Base-by-base conservation (phyloP, 2,797 vertebrate genomes). In the Trachops cirrhosus region DNA sequence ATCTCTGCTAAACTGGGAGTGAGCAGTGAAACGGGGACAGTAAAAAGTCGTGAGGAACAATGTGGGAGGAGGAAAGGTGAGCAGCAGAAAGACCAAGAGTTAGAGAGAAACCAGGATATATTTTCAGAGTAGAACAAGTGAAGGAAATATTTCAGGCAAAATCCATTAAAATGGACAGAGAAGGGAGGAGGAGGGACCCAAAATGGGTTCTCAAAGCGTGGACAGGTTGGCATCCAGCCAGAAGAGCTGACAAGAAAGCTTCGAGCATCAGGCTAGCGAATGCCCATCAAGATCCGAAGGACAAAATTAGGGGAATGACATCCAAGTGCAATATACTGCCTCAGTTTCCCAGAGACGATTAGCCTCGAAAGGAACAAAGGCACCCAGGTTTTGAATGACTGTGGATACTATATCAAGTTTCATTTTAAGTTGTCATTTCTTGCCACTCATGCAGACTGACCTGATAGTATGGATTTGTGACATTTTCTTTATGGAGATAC, bases 11-110 rank as follows among this genome's bases (percentile, higher is more conserved):
- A 75, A 52, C 15, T 67, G 21, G 32, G 32, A 77, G 8, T n/a
- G 32, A 89, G 41, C 24, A 15, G 29, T 48, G 80, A 84, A 87
- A 29, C 32, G 37, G 7, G 29, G 16, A 93, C 92, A 5, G 2
- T 3, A 48, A 11, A 73, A 68, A 82, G 32, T 37, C 6, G 1
- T 26, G 19, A 96, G 73, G 7, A 22, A 7, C 18, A 71, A 68
- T 26, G 78, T 21, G 21, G 21, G 1, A 54, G 78, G 64, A 73
- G 12, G 46, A 57, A 83, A 74, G 19, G 21, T 71, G 24, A 41
- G 3, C 29, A 3, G 7, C 12, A 62, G 1, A 0, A n/a, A 3
- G 1, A 44, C 59, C 0, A 0, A 92, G 64, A 5, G 1, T 48
- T 70, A 93, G 0, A 82, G 44, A 70, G 5, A 3, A 96, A 73